These are phyloP conservation scores for Xiphorhynchus erythropygius DNA, from an alignment of 2,797 vertebrate genomes.

Conservation along the genomic window DNA sequence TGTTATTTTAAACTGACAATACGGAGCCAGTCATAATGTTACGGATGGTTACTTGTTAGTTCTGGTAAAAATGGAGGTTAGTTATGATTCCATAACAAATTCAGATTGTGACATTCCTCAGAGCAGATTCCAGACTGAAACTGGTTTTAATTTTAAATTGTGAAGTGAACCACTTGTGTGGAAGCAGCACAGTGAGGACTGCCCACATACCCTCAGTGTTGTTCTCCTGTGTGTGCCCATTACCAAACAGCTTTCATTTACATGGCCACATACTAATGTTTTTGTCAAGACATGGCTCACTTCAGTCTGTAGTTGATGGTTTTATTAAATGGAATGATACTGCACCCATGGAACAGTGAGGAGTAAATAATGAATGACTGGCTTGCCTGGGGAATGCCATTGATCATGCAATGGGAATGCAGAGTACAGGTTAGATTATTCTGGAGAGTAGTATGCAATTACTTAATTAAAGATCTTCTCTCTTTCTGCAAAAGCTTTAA, in stretches of 20 bases:
- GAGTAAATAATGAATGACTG: background rate
- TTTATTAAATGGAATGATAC: background rate
- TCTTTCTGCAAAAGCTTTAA: background rate
- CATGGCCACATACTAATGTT: background rate
- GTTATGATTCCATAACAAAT: background rate
- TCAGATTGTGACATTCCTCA: background rate
- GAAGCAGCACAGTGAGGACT: background rate
- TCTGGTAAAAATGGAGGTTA: background rate
- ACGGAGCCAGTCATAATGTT: background rate
- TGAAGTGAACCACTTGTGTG: background rate
- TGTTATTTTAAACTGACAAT: background rate
- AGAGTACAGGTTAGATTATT: background rate
- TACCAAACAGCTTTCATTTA: background rate
- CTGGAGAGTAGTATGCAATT: background rate
- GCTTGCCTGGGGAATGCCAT: background rate
- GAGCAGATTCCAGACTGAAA: constrained; percentile 7
- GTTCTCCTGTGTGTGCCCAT: background rate
- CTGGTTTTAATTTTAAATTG: constrained; percentile 15
- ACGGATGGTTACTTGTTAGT: background rate
- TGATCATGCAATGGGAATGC: background rate
- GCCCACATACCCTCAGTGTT: background rate
- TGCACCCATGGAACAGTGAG: background rate
- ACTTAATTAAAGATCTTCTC: background rate
- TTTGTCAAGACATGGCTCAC: background rate
- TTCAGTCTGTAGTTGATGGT: background rate